Percentiles rank a stretch among this genome's conserved stretches.
These are phyloP conservation scores for Marasmarcha lunaedactyla DNA, from an alignment of 2,888 invertebrate species.

Conservation along the genomic window DNA sequence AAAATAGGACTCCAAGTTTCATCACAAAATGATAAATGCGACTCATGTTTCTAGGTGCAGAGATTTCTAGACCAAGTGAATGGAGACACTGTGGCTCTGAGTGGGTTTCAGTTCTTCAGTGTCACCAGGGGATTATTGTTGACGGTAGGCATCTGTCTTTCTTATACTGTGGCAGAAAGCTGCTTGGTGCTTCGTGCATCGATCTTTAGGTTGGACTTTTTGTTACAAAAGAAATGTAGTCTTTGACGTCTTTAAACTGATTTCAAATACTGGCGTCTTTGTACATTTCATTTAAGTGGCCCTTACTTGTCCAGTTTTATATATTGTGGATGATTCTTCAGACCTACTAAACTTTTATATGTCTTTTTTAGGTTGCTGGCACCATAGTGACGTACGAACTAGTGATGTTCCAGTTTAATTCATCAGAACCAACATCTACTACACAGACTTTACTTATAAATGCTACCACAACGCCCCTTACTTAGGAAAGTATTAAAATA, in stretches of 20 bases:
- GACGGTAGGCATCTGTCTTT: slow-evolving; percentile 41
- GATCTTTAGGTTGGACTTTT: no score
- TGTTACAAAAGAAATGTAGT: no score
- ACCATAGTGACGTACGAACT: slow-evolving; percentile 64
- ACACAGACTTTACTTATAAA: not conserved
- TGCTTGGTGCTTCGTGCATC: not conserved
- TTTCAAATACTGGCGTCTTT: no score
- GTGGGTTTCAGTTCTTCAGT: slow-evolving; percentile 69
- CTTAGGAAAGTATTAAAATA: no score
- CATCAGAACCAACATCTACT: slow-evolving; percentile 18
- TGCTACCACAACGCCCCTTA: not conserved
- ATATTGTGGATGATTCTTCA: no score
- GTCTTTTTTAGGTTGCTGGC: slow-evolving; percentile 41
- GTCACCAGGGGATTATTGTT: slow-evolving; percentile 70
- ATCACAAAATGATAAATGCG: no score
- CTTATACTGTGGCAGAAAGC: not conserved
- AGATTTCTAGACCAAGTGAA: slow-evolving; percentile 75
- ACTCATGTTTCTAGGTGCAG: slow-evolving; percentile 57
- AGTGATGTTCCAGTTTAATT: slow-evolving; percentile 63
- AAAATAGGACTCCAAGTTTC: no score
- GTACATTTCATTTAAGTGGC: no score
- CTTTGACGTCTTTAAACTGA: no score
- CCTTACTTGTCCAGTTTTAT: no score
- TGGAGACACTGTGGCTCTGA: slow-evolving; percentile 64
- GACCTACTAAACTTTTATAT: no score